Evolutionary conservation across 2,888 invertebrate species (phyloP).

Genomic region (Diploptera punctata): DNA sequence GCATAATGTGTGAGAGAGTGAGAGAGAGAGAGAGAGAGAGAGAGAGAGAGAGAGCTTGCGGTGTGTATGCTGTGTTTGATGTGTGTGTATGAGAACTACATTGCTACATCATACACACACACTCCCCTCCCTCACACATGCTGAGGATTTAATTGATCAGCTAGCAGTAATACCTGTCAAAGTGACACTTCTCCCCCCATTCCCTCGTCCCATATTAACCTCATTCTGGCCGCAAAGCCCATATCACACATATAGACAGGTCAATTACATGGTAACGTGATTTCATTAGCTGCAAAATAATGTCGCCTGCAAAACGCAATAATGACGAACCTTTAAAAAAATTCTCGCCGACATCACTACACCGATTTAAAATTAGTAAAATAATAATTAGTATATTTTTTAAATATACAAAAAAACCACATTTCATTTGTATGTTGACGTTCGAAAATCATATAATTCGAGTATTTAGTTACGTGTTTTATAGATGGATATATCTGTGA

Average conservation of each 20-base stretch:
- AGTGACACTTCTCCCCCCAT: conserved; percentile 29
- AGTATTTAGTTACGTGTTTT: no score
- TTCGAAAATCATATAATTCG: background rate
- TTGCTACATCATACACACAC: conserved; percentile 29
- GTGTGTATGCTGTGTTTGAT: conserved; percentile 27
- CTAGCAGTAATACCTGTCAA: conserved; percentile 35
- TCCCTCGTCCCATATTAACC: conserved; percentile 27
- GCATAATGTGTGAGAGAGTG: conserved; percentile 12
- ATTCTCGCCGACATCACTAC: background rate
- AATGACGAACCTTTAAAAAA: conserved; percentile 23
- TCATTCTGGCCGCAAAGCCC: conserved; percentile 27
- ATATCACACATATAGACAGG: conserved; percentile 31
- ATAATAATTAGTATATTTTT: conserved; percentile 13
- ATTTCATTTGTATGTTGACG: conserved; percentile 1
- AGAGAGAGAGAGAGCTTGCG: conserved; percentile 3
- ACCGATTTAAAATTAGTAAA: conserved; percentile 21
- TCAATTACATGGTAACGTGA: conserved; percentile 29
- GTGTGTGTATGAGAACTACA: conserved; percentile 21
- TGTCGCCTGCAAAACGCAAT: conserved; percentile 26
- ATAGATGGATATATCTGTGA: no score
- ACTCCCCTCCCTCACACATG: background rate
- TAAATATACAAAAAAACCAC: background rate
- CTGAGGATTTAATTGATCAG: conserved; percentile 33
- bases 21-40: background rate
- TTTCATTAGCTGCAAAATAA: conserved; percentile 25